A percentile compares a stretch with the other conserved stretches of the same genome.
These are phyloP conservation scores for Panorpa germanica DNA, from an alignment of 2,888 invertebrate genomes.

Conservation along the genomic window DNA sequence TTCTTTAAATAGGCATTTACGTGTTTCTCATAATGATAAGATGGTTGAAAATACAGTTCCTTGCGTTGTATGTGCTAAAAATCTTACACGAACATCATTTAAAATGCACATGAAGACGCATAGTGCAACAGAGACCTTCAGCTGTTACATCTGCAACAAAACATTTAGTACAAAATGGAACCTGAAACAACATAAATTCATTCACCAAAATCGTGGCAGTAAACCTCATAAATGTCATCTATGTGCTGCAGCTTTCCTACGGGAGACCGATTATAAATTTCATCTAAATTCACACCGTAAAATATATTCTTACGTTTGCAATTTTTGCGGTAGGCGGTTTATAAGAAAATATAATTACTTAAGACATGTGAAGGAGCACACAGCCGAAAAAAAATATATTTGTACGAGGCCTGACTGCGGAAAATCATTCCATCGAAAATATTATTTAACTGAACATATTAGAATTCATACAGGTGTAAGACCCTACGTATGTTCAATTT, in stretches of 20 bases:
- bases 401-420: constrained; percentile 57
- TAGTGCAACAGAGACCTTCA: constrained; percentile 51
- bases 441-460: constrained; percentile 75
- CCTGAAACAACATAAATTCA: constrained; percentile 75
- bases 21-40: constrained; percentile 58
- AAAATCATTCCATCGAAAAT: constrained; percentile 70
- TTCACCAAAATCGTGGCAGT: constrained; percentile 62
- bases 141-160: constrained; percentile 69
- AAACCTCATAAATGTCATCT: constrained; percentile 72
- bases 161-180: constrained; percentile 82
- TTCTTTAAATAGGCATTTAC: constrained; percentile 66
- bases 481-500: constrained; percentile 71
- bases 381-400: constrained; percentile 55
- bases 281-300: constrained; percentile 77
- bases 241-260: constrained; percentile 70
- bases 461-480: constrained; percentile 66
- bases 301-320: constrained; percentile 71
- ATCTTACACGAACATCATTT: constrained; percentile 60
- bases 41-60: constrained; percentile 54
- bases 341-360: constrained; percentile 77
- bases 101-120: constrained; percentile 67
- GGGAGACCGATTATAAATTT: constrained; percentile 59
- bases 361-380: constrained; percentile 70
- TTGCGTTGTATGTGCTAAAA: constrained; percentile 61
- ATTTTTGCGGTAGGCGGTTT: constrained; percentile 78